A percentile compares a stretch with the other conserved stretches of the same genome.
These are phyloP conservation scores for Flexamia atlantica DNA, from an alignment of 2,888 invertebrate genomes.

Conservation along the genomic window DNA sequence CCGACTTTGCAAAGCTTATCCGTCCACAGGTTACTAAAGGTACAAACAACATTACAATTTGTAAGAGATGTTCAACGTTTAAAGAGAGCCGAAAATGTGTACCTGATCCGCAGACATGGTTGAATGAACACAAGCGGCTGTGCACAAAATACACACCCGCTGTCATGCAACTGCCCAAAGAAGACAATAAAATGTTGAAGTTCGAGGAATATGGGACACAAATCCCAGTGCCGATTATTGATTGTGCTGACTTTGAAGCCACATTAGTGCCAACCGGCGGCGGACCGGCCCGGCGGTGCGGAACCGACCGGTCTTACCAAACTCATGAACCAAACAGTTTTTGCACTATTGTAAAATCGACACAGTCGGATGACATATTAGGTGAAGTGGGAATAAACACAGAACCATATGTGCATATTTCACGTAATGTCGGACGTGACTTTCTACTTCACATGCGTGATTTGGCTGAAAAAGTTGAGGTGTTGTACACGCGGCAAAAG, in stretches of 20 bases:
- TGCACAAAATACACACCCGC: background rate
- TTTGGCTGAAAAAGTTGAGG: background rate
- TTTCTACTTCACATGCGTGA: background rate
- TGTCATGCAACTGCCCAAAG: background rate
- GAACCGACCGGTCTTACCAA: background rate
- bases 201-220: background rate
- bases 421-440: background rate
- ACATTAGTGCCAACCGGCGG: background rate
- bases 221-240: background rate
- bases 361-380: background rate
- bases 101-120: background rate
- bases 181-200: background rate
- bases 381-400: background rate
- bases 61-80: background rate
- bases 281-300: too few species aligned
- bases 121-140: background rate
- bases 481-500: background rate
- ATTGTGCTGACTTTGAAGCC: background rate
- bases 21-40: slow-evolving; percentile 12
- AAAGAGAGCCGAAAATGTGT: background rate
- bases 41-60: background rate
- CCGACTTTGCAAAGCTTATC: background rate
- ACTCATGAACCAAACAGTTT: slow-evolving; percentile 19
- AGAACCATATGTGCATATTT: background rate
- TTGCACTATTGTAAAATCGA: background rate